These are phyloP conservation scores for Rhogogaster chlorosoma DNA, from an alignment of 2,888 invertebrate species.

Conservation along the genomic window DNA sequence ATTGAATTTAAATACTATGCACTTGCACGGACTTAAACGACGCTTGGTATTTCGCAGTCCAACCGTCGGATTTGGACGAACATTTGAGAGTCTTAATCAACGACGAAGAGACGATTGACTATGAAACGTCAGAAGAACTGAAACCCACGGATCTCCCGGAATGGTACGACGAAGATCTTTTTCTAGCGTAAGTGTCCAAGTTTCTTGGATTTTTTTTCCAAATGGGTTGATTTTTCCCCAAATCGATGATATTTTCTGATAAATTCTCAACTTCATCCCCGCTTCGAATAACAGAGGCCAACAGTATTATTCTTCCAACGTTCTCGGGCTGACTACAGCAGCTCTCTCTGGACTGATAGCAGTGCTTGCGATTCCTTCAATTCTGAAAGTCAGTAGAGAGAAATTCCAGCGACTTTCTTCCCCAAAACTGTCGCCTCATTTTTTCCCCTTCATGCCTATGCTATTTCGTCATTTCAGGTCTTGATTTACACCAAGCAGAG, in stretches of 20 bases:
- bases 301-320: constrained; percentile 84
- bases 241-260: background rate
- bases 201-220: background rate
- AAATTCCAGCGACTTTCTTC: background rate
- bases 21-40: background rate
- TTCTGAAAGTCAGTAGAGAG: constrained; percentile 80
- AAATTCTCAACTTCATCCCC: background rate
- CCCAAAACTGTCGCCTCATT: background rate
- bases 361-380: constrained; percentile 86
- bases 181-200: constrained; percentile 66
- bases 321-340: constrained; percentile 82
- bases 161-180: constrained; percentile 85
- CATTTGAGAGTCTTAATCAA: constrained; percentile 62
- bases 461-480: constrained; percentile 58
- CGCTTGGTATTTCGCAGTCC: constrained; percentile 58
- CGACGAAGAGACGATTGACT: constrained; percentile 57
- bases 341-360: constrained; percentile 87
- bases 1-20: background rate
- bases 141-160: constrained; percentile 79
- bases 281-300: constrained; percentile 81
- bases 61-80: constrained; percentile 64
- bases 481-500: constrained; percentile 86
- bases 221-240: background rate
- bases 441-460: background rate
- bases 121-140: constrained; percentile 51